These are phyloP conservation scores for Pogonomyrmex californicus DNA, from an alignment of 1,140 invertebrate genomes.

Conservation along the genomic window DNA sequence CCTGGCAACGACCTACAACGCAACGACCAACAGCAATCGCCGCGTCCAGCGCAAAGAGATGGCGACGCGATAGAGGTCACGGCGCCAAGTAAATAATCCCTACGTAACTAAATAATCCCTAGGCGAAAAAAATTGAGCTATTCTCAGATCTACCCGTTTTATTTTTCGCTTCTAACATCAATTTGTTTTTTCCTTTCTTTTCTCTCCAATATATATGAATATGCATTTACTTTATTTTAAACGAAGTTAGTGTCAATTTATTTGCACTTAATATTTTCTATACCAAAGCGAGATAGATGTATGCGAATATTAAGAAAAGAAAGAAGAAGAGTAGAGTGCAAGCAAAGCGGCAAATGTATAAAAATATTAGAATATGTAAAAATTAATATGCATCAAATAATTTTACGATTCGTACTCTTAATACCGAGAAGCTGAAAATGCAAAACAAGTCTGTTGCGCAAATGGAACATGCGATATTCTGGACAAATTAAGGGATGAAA, in stretches of 20 bases:
- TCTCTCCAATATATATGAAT: too few relatives aligned
- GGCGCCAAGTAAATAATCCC: neutral
- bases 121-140: neutral
- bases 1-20: neutral
- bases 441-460: neutral
- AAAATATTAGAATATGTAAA: neutral
- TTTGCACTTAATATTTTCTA: too few relatives aligned
- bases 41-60: neutral
- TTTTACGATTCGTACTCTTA: neutral
- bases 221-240: too few relatives aligned
- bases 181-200: too few relatives aligned
- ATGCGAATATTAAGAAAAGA: too few relatives aligned
- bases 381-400: neutral
- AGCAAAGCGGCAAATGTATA: too few relatives aligned
- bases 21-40: neutral
- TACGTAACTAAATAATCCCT: neutral
- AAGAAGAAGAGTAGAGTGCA: too few relatives aligned
- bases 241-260: too few relatives aligned
- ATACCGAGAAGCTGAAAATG: neutral
- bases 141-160: too few relatives aligned
- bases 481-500: slow-evolving; percentile 1
- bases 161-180: too few relatives aligned
- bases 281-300: too few relatives aligned
- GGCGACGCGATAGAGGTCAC: neutral
- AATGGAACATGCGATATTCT: neutral